Conservation (phyloP, 2,888 invertebrate genomes). For the Molorchus minor region DNA sequence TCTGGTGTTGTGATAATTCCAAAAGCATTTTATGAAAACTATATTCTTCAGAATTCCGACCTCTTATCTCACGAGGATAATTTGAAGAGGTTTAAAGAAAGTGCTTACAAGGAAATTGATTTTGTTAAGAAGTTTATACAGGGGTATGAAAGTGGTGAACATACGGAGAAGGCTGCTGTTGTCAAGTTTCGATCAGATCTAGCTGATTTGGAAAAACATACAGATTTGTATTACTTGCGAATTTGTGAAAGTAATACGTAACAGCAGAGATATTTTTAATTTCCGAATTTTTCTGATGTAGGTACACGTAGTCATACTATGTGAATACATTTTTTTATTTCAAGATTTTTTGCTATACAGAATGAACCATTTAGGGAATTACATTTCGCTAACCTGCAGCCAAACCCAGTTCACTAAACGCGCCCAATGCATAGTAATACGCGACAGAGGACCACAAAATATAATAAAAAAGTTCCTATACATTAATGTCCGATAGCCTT, state of each 20-base stretch:
- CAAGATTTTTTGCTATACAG: too few species aligned
- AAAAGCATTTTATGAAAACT: constrained; percentile 33
- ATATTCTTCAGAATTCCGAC: constrained; percentile 23
- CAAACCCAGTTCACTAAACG: too few species aligned
- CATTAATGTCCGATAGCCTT: too few species aligned
- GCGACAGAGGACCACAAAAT: too few species aligned
- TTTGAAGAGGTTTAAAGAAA: constrained; percentile 40
- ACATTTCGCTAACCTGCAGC: too few species aligned
- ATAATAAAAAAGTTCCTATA: too few species aligned
- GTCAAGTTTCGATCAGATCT: constrained; percentile 41
- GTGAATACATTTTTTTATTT: too few species aligned
- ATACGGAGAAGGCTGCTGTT: constrained; percentile 24
- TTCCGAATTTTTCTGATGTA: not conserved
- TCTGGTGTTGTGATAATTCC: constrained; percentile 54
- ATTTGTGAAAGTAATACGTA: constrained; percentile 31
- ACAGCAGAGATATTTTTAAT: not conserved
- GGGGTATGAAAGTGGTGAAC: not conserved
- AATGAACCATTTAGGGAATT: too few species aligned
- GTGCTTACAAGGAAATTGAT: constrained; percentile 42
- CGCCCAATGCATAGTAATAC: too few species aligned
- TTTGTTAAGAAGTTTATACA: constrained; percentile 31
- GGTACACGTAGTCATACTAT: too few species aligned
- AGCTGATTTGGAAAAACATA: constrained; percentile 42
- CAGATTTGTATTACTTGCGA: constrained; percentile 44
- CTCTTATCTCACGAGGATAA: not conserved